Evolutionary conservation across 1,140 invertebrate genomes (phyloP).

Genomic region (Phthorimaea operculella): DNA sequence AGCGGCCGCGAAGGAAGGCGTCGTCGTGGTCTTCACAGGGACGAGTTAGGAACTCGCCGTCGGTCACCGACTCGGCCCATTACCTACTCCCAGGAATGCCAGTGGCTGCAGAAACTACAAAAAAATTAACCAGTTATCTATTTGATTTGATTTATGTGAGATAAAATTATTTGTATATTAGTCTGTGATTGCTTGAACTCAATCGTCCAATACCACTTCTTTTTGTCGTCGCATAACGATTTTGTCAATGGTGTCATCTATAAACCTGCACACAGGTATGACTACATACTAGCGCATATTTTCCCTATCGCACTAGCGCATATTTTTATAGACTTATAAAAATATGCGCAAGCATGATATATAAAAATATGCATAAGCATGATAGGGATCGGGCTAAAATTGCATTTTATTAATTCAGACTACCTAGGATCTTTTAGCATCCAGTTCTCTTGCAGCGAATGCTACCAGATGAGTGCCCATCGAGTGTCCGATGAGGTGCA

Average conservation of each 20-base stretch:
- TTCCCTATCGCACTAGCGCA: too few relatives aligned
- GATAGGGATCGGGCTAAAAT: too few relatives aligned
- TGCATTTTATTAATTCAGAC: neutral
- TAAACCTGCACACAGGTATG: too few relatives aligned
- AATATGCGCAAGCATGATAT: too few relatives aligned
- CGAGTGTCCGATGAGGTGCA: slow-evolving; percentile 47
- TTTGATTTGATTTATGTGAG: neutral
- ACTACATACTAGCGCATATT: too few relatives aligned
- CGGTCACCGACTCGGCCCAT: slow-evolving; percentile 47
- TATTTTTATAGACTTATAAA: too few relatives aligned
- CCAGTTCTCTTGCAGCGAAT: slow-evolving; percentile 19
- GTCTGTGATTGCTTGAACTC: too few relatives aligned
- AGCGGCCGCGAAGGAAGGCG: slow-evolving; percentile 34
- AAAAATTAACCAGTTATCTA: neutral
- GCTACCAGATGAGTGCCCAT: slow-evolving; percentile 35
- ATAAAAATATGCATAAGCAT: too few relatives aligned
- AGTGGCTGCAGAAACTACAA: slow-evolving; percentile 54
- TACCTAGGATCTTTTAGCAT: slow-evolving; percentile 33
- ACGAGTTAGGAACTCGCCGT: slow-evolving; percentile 42
- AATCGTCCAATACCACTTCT: too few relatives aligned
- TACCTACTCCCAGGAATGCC: slow-evolving; percentile 43
- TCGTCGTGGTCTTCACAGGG: slow-evolving; percentile 44
- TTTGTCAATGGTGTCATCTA: too few relatives aligned
- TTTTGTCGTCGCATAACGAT: too few relatives aligned
- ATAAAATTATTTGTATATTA: too few relatives aligned